These are phyloP conservation scores for Thalpophila matura DNA, from an alignment of 2,888 invertebrate genomes.

Conservation along the genomic window DNA sequence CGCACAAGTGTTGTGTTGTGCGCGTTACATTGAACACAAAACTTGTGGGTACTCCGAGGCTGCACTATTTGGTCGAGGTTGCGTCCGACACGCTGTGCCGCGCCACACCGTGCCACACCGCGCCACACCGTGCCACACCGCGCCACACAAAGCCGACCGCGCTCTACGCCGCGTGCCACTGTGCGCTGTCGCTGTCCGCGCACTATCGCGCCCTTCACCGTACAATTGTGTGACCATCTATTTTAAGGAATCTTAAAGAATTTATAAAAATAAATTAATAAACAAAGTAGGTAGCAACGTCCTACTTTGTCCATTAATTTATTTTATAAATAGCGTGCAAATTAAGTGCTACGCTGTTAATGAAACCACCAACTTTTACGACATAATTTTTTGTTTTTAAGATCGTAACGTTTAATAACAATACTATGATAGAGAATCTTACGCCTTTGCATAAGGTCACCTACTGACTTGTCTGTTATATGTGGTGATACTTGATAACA, in stretches of 20 bases:
- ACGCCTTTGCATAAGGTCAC: slow-evolving; percentile 34
- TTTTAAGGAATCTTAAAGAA: slow-evolving; percentile 14
- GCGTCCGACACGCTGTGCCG: background rate
- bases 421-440: slow-evolving; percentile 7
- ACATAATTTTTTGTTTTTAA: slow-evolving; percentile 5
- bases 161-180: background rate
- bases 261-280: too few species aligned
- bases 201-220: background rate
- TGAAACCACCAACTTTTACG: slow-evolving; percentile 23
- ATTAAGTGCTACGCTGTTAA: slow-evolving; percentile 7
- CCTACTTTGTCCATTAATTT: slow-evolving; percentile 18
- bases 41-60: slow-evolving; percentile 1
- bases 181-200: background rate
- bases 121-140: background rate
- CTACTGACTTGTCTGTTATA: slow-evolving; percentile 34
- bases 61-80: slow-evolving; percentile 2
- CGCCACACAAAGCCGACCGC: background rate
- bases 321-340: slow-evolving; percentile 12
- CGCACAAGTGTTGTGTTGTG: background rate
- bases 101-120: background rate
- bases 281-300: too few species aligned
- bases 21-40: slow-evolving; percentile 2
- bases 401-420: background rate
- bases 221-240: slow-evolving; percentile 9
- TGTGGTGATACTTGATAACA: slow-evolving; percentile 37